Evolutionary conservation across 2,113 vertebrate genomes (phyloP).

Genomic region (Ptilorrhoa leucosticta): DNA sequence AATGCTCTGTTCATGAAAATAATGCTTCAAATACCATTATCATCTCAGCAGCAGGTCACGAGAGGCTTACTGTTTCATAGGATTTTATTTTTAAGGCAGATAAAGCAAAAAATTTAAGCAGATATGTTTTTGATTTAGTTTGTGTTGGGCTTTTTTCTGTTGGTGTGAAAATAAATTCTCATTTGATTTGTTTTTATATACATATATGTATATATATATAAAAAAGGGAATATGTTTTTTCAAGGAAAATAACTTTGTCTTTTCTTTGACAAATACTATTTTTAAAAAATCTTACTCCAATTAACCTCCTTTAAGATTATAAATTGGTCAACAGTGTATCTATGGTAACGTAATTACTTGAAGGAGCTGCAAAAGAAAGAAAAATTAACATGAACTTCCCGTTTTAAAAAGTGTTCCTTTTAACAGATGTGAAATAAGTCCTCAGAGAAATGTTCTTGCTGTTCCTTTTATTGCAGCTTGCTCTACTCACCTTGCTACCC

Average conservation of each 20-base stretch:
- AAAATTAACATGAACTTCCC: background rate
- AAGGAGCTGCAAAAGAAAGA: background rate
- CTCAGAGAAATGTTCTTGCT: background rate
- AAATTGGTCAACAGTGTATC: background rate
- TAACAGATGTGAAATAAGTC: background rate
- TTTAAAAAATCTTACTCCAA: background rate
- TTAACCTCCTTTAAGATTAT: background rate
- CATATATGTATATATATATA: too few relatives aligned
- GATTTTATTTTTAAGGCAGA: background rate
- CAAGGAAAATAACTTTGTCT: background rate
- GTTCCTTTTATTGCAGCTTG: background rate
- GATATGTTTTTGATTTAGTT: background rate
- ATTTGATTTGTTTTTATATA: background rate
- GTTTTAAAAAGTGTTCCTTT: background rate
- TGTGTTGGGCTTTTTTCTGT: background rate
- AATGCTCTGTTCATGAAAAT: background rate
- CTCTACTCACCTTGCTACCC: background rate
- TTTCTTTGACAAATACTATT: background rate
- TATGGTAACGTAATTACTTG: background rate
- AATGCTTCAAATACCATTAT: constrained; percentile 1
- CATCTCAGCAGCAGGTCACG: background rate
- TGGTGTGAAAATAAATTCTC: background rate
- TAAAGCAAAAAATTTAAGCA: background rate
- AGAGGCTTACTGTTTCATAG: background rate
- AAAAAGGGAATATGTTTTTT: background rate